These are phyloP conservation scores for Kryptopterus vitreolus DNA, from an alignment of 2,797 vertebrate genomes.

Conservation along the genomic window DNA sequence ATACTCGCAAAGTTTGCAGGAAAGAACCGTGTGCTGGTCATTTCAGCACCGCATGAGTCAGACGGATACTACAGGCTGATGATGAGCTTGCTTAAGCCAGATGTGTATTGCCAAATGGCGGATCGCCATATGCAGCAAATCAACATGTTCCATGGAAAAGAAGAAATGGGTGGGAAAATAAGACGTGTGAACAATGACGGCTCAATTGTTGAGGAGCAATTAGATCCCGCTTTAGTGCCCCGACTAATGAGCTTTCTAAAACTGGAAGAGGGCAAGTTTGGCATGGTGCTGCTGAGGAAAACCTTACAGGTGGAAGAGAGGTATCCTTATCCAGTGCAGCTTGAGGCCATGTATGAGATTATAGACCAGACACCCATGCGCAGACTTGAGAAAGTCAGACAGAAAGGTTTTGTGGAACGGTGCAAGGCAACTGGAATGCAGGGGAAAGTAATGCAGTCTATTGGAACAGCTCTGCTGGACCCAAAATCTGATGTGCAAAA, in stretches of 20 bases:
- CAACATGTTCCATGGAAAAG: conserved; percentile 80
- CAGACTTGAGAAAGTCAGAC: conserved; percentile 81
- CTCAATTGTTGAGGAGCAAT: conserved; percentile 75
- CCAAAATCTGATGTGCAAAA: conserved; percentile 4
- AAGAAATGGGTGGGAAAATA: conserved; percentile 76
- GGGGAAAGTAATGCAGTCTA: conserved; percentile 73
- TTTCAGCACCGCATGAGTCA: conserved; percentile 80
- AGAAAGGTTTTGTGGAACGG: conserved; percentile 83
- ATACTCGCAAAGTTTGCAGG: conserved; percentile 83
- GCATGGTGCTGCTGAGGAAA: conserved; percentile 84
- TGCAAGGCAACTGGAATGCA: conserved; percentile 82
- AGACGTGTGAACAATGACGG: conserved; percentile 79
- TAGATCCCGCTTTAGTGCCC: conserved; percentile 77
- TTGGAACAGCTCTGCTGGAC: conserved; percentile 33
- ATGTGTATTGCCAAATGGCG: conserved; percentile 83
- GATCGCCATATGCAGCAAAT: conserved; percentile 85
- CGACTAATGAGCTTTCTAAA: conserved; percentile 84
- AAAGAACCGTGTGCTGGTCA: conserved; percentile 81
- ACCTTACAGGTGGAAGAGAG: conserved; percentile 84
- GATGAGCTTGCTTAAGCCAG: conserved; percentile 81
- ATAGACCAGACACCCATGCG: conserved; percentile 81
- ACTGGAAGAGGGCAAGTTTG: conserved; percentile 84
- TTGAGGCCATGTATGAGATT: conserved; percentile 84
- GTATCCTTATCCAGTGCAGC: conserved; percentile 84
- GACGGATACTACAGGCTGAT: conserved; percentile 85